A percentile compares a stretch with the other conserved stretches of the same genome.
These are phyloP conservation scores for Amyelois transitella DNA, from an alignment of 1,140 invertebrate species.

Conservation along the genomic window DNA sequence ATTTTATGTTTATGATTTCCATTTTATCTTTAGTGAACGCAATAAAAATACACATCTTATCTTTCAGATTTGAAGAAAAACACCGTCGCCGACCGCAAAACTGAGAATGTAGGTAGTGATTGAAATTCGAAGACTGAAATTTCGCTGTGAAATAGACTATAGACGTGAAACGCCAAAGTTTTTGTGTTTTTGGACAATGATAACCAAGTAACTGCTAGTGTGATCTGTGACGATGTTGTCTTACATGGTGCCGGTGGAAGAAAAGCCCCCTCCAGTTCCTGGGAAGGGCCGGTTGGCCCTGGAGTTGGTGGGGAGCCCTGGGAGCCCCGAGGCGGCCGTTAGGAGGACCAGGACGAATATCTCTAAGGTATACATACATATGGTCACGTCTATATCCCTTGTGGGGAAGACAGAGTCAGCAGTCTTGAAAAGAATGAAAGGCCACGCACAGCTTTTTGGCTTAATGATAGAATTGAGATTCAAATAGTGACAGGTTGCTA, in stretches of 20 bases:
- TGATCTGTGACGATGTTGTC: constrained; percentile 79
- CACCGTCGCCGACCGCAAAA: no score
- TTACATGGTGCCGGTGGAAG: constrained; percentile 79
- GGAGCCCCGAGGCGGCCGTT: constrained; percentile 44
- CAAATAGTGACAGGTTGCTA: no score
- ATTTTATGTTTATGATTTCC: neutral
- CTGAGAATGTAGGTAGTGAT: no score
- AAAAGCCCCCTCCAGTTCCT: constrained; percentile 76
- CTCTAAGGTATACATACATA: no score
- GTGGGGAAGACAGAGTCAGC: no score
- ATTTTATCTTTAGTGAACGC: neutral
- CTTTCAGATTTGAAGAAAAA: neutral
- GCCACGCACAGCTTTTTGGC: no score
- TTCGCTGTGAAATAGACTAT: no score
- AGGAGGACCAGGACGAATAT: constrained; percentile 55
- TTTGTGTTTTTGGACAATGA: no score
- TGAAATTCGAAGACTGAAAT: no score
- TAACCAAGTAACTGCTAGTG: neutral
- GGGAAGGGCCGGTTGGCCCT: constrained; percentile 71
- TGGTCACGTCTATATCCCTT: no score
- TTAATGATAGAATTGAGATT: no score
- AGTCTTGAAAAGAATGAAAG: no score
- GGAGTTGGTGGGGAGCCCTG: constrained; percentile 52
- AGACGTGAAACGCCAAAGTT: neutral
- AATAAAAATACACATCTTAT: neutral